Evolutionary conservation across 2,113 vertebrate genomes (phyloP).

Genomic region (Eudyptes chrysolophus): DNA sequence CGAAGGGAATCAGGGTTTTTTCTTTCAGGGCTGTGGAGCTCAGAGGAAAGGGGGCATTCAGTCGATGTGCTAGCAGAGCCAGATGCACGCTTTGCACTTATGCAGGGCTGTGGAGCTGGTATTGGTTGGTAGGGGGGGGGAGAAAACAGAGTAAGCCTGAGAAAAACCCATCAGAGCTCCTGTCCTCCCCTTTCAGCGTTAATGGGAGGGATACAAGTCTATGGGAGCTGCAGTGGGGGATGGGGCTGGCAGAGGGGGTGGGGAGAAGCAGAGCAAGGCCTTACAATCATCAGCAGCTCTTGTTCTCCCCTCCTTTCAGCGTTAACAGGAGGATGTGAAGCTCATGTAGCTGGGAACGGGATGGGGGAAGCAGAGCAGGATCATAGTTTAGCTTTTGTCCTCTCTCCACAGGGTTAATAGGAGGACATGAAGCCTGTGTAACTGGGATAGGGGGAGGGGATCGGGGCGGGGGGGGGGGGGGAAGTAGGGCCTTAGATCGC

Average conservation of each 20-base stretch:
- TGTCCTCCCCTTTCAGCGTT: constrained; percentile 62
- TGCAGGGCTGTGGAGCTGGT: constrained; percentile 24
- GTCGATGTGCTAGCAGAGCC: neutral
- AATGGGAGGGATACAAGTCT: constrained; percentile 56
- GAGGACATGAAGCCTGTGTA: constrained; percentile 24
- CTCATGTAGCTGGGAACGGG: constrained; percentile 28
- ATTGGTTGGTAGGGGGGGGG: neutral
- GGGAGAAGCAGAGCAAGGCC: constrained; percentile 66
- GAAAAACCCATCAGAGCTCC: constrained; percentile 57
- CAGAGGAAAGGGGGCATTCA: neutral
- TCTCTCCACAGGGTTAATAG: constrained; percentile 54
- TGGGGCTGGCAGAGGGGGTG: constrained; percentile 65
- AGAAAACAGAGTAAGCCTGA: constrained; percentile 33
- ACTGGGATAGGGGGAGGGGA: neutral
- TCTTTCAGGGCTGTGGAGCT: neutral
- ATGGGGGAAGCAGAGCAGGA: constrained; percentile 20
- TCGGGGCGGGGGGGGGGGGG: neutral
- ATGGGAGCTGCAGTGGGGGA: constrained; percentile 69
- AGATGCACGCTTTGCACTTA: constrained; percentile 15
- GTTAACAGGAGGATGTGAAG: constrained; percentile 51
- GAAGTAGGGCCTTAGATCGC: neutral
- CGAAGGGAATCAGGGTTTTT: neutral
- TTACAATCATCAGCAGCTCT: constrained; percentile 59
- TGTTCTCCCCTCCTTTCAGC: constrained; percentile 52
- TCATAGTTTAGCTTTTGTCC: constrained; percentile 57